phyloP scores from a whole-genome alignment of 2,797 vertebrate genomes.

The Tokudaia tokunoshimensis region DNA sequence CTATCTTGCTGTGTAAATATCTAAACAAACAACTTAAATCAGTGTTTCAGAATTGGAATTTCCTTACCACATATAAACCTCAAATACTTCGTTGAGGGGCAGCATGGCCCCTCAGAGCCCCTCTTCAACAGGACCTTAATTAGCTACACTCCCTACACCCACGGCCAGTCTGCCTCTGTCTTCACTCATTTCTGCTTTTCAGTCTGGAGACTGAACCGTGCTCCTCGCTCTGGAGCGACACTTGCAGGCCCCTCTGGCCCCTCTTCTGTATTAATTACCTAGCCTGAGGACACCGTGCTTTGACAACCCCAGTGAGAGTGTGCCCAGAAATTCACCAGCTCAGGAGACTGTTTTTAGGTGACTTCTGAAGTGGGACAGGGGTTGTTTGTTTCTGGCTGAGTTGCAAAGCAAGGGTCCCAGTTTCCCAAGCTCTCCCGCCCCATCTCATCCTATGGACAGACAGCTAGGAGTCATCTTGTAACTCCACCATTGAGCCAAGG shows the following conservation, averaged over 20 bases:
- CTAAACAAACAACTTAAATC: not conserved
- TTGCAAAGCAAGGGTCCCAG: not conserved
- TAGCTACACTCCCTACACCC: not conserved
- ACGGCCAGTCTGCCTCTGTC: not conserved
- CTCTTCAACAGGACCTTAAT: not conserved
- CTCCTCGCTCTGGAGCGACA: not conserved
- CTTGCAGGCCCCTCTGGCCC: not conserved
- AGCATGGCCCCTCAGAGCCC: not conserved
- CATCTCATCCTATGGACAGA: not conserved
- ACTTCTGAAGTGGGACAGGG: not conserved
- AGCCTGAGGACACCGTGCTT: not conserved
- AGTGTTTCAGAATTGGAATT: not conserved
- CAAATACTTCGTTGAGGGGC: not conserved
- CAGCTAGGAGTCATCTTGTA: not conserved
- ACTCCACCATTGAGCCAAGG: not conserved
- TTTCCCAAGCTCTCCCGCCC: not conserved
- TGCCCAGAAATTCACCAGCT: constrained; percentile 14
- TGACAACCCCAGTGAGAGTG: not conserved
- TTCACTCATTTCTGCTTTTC: not conserved
- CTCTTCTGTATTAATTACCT: not conserved
- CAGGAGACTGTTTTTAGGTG: not conserved
- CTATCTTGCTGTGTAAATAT: not conserved
- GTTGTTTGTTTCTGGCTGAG: not conserved
- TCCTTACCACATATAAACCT: not conserved
- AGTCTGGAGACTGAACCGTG: not conserved